Conservation (phyloP, 2,113 vertebrate genomes). For the Epinephelus moara region DNA sequence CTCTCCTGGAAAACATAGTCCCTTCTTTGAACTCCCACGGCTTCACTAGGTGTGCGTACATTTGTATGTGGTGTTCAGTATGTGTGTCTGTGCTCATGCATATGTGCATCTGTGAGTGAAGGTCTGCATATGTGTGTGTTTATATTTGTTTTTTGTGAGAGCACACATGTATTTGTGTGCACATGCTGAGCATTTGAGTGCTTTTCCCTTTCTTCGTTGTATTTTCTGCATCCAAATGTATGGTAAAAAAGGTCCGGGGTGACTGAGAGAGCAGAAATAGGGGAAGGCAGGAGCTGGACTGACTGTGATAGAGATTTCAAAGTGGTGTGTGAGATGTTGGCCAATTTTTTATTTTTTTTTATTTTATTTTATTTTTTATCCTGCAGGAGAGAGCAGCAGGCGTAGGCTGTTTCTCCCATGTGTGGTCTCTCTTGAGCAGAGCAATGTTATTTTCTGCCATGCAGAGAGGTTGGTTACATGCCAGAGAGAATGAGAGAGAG, state of each 20-base stretch:
- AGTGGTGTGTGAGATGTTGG: conserved; percentile 66
- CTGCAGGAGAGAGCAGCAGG: conserved; percentile 76
- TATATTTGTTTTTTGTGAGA: conserved; percentile 17
- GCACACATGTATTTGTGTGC: conserved; percentile 41
- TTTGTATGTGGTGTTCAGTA: conserved; percentile 19
- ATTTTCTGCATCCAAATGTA: conserved; percentile 62
- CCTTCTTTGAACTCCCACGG: conserved; percentile 60
- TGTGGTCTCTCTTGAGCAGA: conserved; percentile 74
- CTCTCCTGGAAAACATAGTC: conserved; percentile 47
- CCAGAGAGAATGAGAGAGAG: conserved; percentile 68
- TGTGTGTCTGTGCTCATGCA: conserved; percentile 17
- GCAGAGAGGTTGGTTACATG: conserved; percentile 72
- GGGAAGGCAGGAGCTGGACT: conserved; percentile 42
- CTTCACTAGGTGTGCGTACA: conserved; percentile 46
- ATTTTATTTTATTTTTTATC: conserved; percentile 46
- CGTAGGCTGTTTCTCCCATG: conserved; percentile 79
- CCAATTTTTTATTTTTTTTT: conserved; percentile 39
- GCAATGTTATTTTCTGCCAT: conserved; percentile 79
- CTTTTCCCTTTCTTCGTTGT: conserved; percentile 42
- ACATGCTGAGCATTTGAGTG: conserved; percentile 46
- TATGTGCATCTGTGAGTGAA: conserved; percentile 28
- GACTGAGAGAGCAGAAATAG: conserved; percentile 47
- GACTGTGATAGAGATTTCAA: conserved; percentile 67
- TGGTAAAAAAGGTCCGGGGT: conserved; percentile 52
- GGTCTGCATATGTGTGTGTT: neutral